Percentiles rank a stretch among this genome's conserved stretches.
Conservation (phyloP, 2,113 vertebrate genomes). For the Rostratula benghalensis region DNA sequence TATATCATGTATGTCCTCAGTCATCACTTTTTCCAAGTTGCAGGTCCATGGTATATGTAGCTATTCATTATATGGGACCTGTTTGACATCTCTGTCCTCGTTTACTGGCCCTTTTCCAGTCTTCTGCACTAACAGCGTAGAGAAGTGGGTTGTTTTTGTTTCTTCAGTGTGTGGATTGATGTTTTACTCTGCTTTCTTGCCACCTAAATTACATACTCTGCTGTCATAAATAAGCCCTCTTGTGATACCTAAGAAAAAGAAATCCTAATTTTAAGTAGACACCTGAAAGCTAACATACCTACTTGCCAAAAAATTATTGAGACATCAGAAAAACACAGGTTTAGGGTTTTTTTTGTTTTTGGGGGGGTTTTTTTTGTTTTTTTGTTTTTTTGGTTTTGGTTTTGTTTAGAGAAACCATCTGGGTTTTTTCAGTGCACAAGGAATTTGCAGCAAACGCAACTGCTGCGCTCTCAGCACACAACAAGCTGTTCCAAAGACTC, state of each 20-base stretch:
- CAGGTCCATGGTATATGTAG: background rate
- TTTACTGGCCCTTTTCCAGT: conserved; percentile 9
- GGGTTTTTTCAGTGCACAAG: background rate
- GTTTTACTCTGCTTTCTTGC: conserved; percentile 9
- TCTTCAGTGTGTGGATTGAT: background rate
- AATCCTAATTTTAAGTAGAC: background rate
- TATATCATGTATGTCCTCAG: background rate
- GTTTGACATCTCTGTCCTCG: background rate
- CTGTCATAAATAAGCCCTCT: background rate
- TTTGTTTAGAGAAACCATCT: background rate
- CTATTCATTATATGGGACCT: background rate
- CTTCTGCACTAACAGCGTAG: background rate
- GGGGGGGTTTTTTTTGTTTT: too few relatives aligned
- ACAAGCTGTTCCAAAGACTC: background rate
- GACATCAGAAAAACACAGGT: background rate
- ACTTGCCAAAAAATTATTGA: background rate
- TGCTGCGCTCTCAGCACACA: background rate
- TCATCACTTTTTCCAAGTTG: background rate
- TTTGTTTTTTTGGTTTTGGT: background rate
- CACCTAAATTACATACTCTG: background rate
- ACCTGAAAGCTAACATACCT: background rate
- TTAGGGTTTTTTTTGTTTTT: background rate
- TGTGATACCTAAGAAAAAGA: background rate
- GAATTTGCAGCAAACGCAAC: background rate
- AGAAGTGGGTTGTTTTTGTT: background rate